phyloP scores from a whole-genome alignment of 2,113 vertebrate species.

The Cervus canadensis region DNA sequence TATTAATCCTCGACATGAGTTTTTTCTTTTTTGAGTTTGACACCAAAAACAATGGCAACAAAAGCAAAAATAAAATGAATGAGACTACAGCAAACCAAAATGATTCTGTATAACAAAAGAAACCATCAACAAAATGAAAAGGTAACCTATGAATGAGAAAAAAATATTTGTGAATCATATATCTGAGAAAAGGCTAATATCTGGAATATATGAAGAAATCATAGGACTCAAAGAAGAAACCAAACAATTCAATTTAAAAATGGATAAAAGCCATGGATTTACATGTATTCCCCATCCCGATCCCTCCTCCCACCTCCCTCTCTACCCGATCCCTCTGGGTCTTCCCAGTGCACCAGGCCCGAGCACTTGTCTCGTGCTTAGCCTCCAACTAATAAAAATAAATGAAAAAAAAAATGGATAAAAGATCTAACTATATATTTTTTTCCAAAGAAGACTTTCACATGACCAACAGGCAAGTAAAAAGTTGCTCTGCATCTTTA shows the following conservation, averaged over 20 bases:
- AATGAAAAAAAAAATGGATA: background rate
- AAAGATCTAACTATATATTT: background rate
- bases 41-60: background rate
- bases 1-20: background rate
- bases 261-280: background rate
- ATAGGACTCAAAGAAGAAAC: background rate
- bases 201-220: background rate
- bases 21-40: background rate
- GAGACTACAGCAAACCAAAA: background rate
- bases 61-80: background rate
- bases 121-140: background rate
- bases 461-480: background rate
- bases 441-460: background rate
- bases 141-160: background rate
- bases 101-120: background rate
- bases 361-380: too few species aligned
- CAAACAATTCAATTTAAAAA: background rate
- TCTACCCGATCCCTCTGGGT: too few species aligned
- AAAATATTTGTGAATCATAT: background rate
- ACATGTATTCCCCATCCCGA: too few species aligned
- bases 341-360: too few species aligned
- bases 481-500: background rate
- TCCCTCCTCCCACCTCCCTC: too few species aligned
- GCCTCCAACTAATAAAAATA: too few species aligned
- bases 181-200: background rate